Evolutionary conservation across 53 echinoderm and acorn worm genomes (phyloP), one percentile per base, ranked within the genome.

Genomic region (Holothuria leucospilota): DNA sequence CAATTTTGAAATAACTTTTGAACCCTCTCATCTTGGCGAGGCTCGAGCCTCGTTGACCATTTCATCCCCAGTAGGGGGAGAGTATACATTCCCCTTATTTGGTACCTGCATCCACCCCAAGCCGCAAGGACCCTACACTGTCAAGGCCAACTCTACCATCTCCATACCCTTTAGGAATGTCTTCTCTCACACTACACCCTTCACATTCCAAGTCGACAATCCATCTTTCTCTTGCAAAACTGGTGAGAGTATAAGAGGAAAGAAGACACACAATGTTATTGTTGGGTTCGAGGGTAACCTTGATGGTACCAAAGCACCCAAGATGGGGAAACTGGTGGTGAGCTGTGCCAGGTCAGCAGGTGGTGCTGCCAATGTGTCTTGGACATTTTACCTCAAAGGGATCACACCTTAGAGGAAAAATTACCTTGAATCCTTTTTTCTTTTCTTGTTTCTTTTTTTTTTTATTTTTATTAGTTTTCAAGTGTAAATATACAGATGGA

Each of bases 241-340:
- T 9, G 99, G 99, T 12, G 99, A 95, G 67, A 95, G 88, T 68
- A 91, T 99, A 70, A 86, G 99, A 29, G 99, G 99, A 11, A 99
- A 99, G 94, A 99, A 99, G 87, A 90, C 90, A 51, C 95, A 99
- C 67, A 99, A 95, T 85, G 95, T 98, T 82, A 99, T 99, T 59
- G 92, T 99, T 5, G 92, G 92, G 21, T 99, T 85, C 71, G 99
- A 99, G 85, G 99, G 95, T 20, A 99, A 99, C 84, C 78, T 71
- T 15, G 94, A 95, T 51, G 92, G 94, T 9, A 79, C 91, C 82
- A 99, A 95, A 81, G 99, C 99, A 14, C 99, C 99, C 29, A 95
- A 94, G 91, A 99, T 99, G 99, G 99, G 95, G 38, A 99, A 99
- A 85, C 85, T 95, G 85, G 92, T 95, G 21, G 99, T 95, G 59